phyloP scores from a whole-genome alignment of 23 tunicate species.

The Diplosoma virens region DNA sequence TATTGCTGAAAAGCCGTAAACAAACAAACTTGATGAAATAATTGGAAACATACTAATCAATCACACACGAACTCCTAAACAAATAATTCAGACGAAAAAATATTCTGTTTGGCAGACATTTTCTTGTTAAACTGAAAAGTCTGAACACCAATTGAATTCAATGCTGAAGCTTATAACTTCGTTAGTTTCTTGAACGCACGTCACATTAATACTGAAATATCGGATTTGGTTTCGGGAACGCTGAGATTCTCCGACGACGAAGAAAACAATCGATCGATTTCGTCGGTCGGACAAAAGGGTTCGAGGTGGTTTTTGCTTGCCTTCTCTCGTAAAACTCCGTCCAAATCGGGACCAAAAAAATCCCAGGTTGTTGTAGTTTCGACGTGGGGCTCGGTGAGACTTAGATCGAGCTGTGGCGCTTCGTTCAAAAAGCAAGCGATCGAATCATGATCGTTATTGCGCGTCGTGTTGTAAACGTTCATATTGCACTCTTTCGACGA shows the following conservation, averaged over 20 bases:
- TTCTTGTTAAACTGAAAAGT: too few relatives aligned
- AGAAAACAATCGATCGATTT: not conserved
- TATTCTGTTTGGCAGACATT: too few relatives aligned
- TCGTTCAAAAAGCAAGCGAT: slow-evolving; percentile 44
- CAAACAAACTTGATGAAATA: too few relatives aligned
- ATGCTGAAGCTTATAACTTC: too few relatives aligned
- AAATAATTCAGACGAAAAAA: too few relatives aligned
- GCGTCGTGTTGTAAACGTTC: not conserved
- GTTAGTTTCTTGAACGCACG: too few relatives aligned
- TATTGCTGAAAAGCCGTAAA: too few relatives aligned
- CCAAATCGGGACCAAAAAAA: slow-evolving; percentile 45
- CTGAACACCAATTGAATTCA: too few relatives aligned
- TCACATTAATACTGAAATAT: too few relatives aligned
- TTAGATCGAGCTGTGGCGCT: slow-evolving; percentile 64
- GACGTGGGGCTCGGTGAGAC: slow-evolving; percentile 54
- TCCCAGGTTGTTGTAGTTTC: slow-evolving; percentile 62
- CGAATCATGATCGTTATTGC: not conserved
- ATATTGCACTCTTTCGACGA: not conserved
- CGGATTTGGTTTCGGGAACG: too few relatives aligned
- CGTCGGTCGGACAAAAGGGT: not conserved
- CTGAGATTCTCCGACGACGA: not conserved
- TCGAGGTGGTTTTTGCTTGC: slow-evolving; percentile 39
- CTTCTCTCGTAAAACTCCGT: slow-evolving; percentile 61
- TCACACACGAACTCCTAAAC: too few relatives aligned
- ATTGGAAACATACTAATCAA: too few relatives aligned